phyloP scores from a whole-genome alignment of 1,140 invertebrate genomes.

The Drosophila funebris region DNA sequence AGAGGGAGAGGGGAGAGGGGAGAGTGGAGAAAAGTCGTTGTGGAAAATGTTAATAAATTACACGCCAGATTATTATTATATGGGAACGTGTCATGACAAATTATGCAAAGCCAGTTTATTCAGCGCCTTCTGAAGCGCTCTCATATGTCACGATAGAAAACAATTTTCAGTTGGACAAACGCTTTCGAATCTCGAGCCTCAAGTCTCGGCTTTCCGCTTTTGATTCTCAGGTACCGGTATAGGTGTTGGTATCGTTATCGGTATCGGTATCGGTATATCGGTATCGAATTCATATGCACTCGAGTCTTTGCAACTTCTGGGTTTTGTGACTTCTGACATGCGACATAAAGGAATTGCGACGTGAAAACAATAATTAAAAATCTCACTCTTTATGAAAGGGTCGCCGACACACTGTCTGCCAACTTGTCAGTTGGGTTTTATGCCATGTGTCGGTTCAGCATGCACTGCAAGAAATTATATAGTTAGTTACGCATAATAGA shows the following conservation, averaged over 20 bases:
- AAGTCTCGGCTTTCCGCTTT: background rate
- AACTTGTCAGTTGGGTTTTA: constrained; percentile 26
- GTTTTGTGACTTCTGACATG: constrained; percentile 16
- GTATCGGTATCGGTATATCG: too few species aligned
- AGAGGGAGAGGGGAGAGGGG: background rate
- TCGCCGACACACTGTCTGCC: background rate
- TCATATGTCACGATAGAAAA: constrained; percentile 67
- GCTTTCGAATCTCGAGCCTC: background rate
- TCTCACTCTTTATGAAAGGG: constrained; percentile 47
- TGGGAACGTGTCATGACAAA: constrained; percentile 48
- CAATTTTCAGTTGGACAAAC: background rate
- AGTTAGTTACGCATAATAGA: background rate
- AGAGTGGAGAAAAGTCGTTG: background rate
- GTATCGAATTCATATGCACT: too few species aligned
- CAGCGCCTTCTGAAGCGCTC: constrained; percentile 40
- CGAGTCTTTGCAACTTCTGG: background rate
- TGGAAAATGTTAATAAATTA: constrained; percentile 60
- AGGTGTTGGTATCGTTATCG: too few species aligned
- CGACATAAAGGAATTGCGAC: constrained; percentile 15
- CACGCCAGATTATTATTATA: constrained; percentile 37
- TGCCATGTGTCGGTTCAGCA: background rate
- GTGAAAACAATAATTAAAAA: constrained; percentile 57
- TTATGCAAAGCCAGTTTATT: constrained; percentile 45
- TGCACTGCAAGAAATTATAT: constrained; percentile 19
- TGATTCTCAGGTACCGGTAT: too few species aligned